Evolutionary conservation across 2,888 invertebrate species (phyloP), one percentile per base, ranked within the genome.

Genomic region (Alentia gelatinosa): DNA sequence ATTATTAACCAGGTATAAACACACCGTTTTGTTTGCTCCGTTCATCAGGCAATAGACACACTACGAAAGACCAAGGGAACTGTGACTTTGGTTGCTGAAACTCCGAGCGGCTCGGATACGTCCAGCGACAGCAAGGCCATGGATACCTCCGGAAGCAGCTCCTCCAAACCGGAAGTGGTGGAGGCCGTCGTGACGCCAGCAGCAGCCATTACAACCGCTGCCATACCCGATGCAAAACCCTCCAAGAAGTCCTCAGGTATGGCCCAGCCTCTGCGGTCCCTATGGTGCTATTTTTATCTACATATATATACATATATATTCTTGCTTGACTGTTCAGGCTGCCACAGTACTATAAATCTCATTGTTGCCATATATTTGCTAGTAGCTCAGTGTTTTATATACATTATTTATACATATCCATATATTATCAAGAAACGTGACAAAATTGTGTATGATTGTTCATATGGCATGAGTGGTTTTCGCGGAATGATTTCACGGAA

Each of bases 31-130:
- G n/a, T n/a, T n/a, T n/a, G n/a, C n/a, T n/a, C 47, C 47, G 9
- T 47, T 47, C 47, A 47, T 7, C 90, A 90, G 90, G 90, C 90
- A 56, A 86, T 90, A 63, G 90, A 90, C n/a, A 50, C 63, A 30
- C 40, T 90, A 47, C 50, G 90, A 23, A 90, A 88, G 40, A 79
- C 79, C 26, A 75, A 75, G n/a, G 90, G 90, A 1, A 42, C 63
- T 0, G 90, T 90, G 37, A 84, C 56, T 7, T 40, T 90, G n/a
- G 35, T 79, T n/a, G 68, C 68, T 35, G 50, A 79, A 39, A 84
- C 47, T 12, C 50, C 7, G 30, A n/a, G 26, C 26, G 84, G 26
- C 4, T n/a, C 39, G 1, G 63, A 50, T 26, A 33, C 33, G 37
- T 89, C 35, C 37, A 63, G 39, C 35, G 63, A 89, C 56, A 63